phyloP scores from a whole-genome alignment of 2,888 invertebrate species.

The Ophraella communa region DNA sequence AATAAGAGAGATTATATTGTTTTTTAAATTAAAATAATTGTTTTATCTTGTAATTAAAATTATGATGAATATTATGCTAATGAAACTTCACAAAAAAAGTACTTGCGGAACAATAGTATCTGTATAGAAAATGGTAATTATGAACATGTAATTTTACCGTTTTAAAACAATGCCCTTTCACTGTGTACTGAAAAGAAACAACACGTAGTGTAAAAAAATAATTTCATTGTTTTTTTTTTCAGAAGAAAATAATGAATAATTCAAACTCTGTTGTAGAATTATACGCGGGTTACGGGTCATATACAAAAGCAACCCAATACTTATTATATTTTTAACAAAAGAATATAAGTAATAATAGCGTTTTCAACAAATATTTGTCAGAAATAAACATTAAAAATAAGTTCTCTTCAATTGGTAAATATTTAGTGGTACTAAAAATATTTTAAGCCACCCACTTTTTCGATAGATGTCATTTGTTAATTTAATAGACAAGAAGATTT shows the following conservation, averaged over 20 bases:
- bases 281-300: background rate
- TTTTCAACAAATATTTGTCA: no score
- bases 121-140: conserved; percentile 38
- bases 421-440: background rate
- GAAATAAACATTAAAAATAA: no score
- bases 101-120: conserved; percentile 37
- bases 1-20: no score
- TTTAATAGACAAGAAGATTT: background rate
- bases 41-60: no score
- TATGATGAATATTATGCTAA: background rate
- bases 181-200: conserved; percentile 37
- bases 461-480: background rate
- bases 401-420: no score
- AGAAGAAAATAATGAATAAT: conserved; percentile 47
- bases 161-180: conserved; percentile 47
- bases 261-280: conserved; percentile 43
- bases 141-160: conserved; percentile 43
- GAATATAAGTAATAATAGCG: no score
- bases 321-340: background rate
- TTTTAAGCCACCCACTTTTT: background rate
- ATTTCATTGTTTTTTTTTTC: conserved; percentile 47
- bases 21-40: no score
- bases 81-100: conserved; percentile 13
- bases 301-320: background rate
- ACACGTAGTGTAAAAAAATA: conserved; percentile 43